Evolutionary conservation across 2,113 vertebrate genomes (phyloP), one percentile per base, ranked within the genome.

Genomic region (Probosciger aterrimus): DNA sequence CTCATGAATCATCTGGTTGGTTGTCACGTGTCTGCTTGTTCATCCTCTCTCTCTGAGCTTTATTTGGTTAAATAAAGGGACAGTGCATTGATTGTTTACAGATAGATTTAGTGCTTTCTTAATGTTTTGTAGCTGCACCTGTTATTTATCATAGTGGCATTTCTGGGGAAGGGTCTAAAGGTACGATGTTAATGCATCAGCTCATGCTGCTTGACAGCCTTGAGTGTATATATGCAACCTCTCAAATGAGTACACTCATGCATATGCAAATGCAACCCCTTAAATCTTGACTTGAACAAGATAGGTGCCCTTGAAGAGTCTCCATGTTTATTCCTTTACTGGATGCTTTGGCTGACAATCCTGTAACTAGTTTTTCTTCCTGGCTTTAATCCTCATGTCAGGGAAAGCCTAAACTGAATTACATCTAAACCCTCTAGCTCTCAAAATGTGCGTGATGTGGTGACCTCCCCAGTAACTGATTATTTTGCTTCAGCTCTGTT

Each of bases 141-240:
- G 24, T n/a, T 44, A 2, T 75, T 82, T 63, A 11, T 86, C 8
- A 11, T 8, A 47, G 22, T 46, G 67, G 22, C 0, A 0, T 87
- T 89, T 76, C 62, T 68, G 33, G 28, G 49, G 5, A 14, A 24
- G 47, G 11, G 7, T 62, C 88, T 77, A 71, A 69, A 73, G 67
- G 18, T 75, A 3, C 4, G 27, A 5, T 64, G 23, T 70, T 59
- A 53, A 18, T 35, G 46, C 9, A 9, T 88, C 37, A 46, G 11
- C 18, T 91, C 27, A 10, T 0, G 3, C 59, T 41, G 19, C 35
- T 37, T 76, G 57, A 22, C 64, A 65, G 64, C 52, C 19, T 19
- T 39, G 27, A 27, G 17, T 18, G 5, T 44, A 5, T 28, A 13
- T 25, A 3, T n/a, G 47, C 19, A 69, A 0, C 8, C 33, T 64